Conservation (phyloP, 2,888 invertebrate species). For the Drosophila melanosoma region DNA sequence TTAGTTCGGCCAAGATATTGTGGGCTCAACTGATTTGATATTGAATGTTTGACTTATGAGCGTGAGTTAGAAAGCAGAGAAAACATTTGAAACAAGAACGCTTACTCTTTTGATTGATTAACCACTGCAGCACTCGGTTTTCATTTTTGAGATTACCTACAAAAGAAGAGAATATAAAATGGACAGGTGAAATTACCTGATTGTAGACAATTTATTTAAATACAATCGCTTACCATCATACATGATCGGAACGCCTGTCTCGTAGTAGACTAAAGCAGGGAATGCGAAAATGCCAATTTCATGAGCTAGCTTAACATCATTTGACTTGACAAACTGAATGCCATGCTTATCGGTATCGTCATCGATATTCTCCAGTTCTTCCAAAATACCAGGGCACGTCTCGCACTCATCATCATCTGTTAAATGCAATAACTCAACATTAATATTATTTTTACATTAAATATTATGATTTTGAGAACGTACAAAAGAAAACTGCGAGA, state of each 20-base stretch:
- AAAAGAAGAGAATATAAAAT: not conserved
- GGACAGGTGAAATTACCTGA: not conserved
- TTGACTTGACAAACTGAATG: slow-evolving; percentile 97
- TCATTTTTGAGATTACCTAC: slow-evolving; percentile 96
- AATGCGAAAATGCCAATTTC: slow-evolving; percentile 97
- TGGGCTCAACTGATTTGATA: slow-evolving; percentile 62
- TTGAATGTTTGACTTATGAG: slow-evolving; percentile 72
- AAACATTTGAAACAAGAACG: slow-evolving; percentile 86
- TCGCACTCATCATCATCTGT: slow-evolving; percentile 93
- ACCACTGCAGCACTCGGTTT: slow-evolving; percentile 98
- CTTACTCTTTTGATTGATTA: slow-evolving; percentile 98
- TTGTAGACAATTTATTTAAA: too few relatives aligned
- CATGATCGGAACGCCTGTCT: slow-evolving; percentile 97
- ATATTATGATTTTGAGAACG: slow-evolving; percentile 82
- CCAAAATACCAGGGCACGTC: slow-evolving; percentile 92
- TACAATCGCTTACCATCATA: slow-evolving; percentile 92
- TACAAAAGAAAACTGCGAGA: slow-evolving; percentile 96
- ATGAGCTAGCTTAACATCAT: slow-evolving; percentile 94
- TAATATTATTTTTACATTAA: not conserved
- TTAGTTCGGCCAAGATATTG: slow-evolving; percentile 47
- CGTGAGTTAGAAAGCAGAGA: slow-evolving; percentile 83
- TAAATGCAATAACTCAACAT: not conserved
- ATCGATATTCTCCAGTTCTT: slow-evolving; percentile 95
- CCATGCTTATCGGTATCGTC: slow-evolving; percentile 96
- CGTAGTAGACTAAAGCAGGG: slow-evolving; percentile 96